Base-by-base conservation (phyloP, 1,140 invertebrate species). In the Trichogramma pretiosum region DNA sequence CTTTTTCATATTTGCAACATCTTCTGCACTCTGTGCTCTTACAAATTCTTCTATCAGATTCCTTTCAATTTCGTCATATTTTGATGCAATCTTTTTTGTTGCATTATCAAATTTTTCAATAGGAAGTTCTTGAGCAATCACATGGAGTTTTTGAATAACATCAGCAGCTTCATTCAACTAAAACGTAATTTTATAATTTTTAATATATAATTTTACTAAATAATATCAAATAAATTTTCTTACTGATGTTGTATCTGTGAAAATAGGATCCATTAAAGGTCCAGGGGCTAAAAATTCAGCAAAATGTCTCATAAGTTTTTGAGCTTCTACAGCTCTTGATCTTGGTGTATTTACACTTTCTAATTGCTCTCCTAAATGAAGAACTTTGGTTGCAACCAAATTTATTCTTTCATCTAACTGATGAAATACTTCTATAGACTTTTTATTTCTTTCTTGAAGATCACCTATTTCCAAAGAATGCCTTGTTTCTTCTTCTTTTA, bases 111-210 rank as follows among this genome's bases (percentile, higher is more conserved):
- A 96, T 64, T 87, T 90, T 45, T 83, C 82, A 8, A 79, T 75
- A 3, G 89, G 87, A 21, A 98, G 70, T 71, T 98, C 95, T 76
- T 98, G 93, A 2, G 93, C 84, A 57, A 99, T 96, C 7, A 93
- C 79, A 64, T 95, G 85, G 5, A 99, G 72, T 64, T 99, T 98
- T 70, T 98, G 93, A 59, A 99, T 98, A 3, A 99, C 84, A 77
- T 98, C 94, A n/a, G 96, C 96, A 30, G 94, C 92, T 74, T 97
- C 88, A 67, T 91, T 86, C 28, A 98, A 70, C 82, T 93, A 56
- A 56, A 52, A 58, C 22, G 33, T 34, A 62, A 48, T 4, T 9
- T 18, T 4, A 37, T 7, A 8, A 18, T 37, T 19, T 9, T 37
- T 5, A 8, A 37, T 19, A 19, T 8, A 5, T 37, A 19, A 18